A percentile compares a stretch with the other conserved stretches of the same genome.
Conservation (phyloP, 2,888 invertebrate species). For the Polydesmus complanatus region DNA sequence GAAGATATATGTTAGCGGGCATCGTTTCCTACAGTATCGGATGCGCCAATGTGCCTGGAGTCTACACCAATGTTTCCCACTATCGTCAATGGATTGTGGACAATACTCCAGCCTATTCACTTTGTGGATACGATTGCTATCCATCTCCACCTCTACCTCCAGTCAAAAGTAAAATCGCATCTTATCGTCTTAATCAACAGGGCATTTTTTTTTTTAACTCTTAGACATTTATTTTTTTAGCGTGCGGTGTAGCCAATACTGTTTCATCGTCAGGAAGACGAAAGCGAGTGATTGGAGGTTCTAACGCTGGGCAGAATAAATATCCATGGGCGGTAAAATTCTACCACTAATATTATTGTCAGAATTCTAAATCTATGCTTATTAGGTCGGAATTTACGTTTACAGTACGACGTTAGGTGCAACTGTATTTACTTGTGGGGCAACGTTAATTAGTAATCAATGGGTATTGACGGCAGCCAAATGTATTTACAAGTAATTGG, state of each 20-base stretch:
- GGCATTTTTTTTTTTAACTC: neutral
- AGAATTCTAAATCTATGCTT: no score
- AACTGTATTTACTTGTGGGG: neutral
- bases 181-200: no score
- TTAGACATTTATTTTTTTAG: neutral
- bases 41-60: neutral
- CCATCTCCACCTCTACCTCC: neutral
- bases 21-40: conserved; percentile 3
- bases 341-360: no score
- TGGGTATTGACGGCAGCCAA: neutral
- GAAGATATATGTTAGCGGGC: neutral
- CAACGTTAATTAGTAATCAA: neutral
- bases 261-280: neutral
- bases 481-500: neutral
- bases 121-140: neutral
- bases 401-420: neutral
- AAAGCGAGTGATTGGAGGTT: neutral
- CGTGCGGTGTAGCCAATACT: neutral
- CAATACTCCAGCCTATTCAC: neutral
- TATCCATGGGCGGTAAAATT: neutral
- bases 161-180: no score
- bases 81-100: neutral
- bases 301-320: neutral
- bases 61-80: neutral
- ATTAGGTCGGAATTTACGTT: no score